These are phyloP conservation scores for Diadumene lineata DNA, from an alignment of 92 coral and sea anemone genomes.

Conservation along the genomic window DNA sequence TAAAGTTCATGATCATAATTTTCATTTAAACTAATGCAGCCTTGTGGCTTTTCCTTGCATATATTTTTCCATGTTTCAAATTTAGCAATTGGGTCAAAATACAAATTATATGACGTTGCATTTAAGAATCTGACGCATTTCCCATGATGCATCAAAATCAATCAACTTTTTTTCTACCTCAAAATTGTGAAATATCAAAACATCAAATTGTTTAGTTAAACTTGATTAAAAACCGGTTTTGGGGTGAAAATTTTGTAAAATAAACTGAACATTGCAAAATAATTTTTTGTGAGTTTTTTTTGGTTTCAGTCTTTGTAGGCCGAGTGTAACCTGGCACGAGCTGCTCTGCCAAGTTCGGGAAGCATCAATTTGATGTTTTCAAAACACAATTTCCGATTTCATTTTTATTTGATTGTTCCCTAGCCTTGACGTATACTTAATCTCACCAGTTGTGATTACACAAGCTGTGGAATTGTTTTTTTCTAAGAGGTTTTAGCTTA, in stretches of 20 bases:
- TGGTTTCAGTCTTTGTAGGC: neutral
- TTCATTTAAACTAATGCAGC: too few species aligned
- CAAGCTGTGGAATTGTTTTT: constrained; percentile 1
- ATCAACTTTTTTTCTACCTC: neutral
- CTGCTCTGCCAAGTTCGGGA: constrained; percentile 8
- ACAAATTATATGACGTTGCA: neutral
- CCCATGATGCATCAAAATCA: constrained; percentile 5
- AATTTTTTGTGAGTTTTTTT: neutral
- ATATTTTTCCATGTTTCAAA: too few species aligned
- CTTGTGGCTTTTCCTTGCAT: too few species aligned
- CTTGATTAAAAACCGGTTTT: neutral
- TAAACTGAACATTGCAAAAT: neutral
- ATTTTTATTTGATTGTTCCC: constrained; percentile 28
- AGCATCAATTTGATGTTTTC: constrained; percentile 36
- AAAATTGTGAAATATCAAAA: neutral
- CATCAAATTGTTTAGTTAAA: neutral
- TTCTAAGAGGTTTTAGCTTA: neutral
- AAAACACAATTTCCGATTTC: constrained; percentile 54
- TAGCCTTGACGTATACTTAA: constrained; percentile 9
- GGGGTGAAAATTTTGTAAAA: neutral
- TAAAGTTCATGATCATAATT: too few species aligned
- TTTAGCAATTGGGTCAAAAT: neutral
- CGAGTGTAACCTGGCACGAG: constrained; percentile 19
- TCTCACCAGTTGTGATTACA: constrained; percentile 1
- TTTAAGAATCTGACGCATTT: neutral